A percentile compares a stretch with the other conserved stretches of the same genome.
These are phyloP conservation scores for Dendrolimus pini DNA, from an alignment of 2,888 invertebrate species.

Conservation along the genomic window DNA sequence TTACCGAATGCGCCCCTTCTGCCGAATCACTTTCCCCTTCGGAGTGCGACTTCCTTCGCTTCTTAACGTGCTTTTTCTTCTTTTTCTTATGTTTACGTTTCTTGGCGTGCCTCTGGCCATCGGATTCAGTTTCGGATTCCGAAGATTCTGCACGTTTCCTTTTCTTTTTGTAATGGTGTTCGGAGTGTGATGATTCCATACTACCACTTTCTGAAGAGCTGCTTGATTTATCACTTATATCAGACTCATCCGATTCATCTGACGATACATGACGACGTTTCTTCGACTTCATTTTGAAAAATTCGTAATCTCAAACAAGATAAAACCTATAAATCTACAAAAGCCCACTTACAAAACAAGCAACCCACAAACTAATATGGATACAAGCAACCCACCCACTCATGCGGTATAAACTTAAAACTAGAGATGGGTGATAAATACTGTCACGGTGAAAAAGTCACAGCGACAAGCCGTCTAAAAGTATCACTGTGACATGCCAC, in stretches of 20 bases:
- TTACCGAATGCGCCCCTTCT: conserved; percentile 44
- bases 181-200: conserved; percentile 54
- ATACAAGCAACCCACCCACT: too few species aligned
- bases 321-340: neutral
- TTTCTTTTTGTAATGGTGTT: conserved; percentile 63
- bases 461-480: too few species aligned
- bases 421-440: too few species aligned
- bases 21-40: conserved; percentile 38
- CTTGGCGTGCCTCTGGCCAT: conserved; percentile 54
- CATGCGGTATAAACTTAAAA: too few species aligned
- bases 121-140: conserved; percentile 59
- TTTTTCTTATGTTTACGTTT: conserved; percentile 73
- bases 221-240: conserved; percentile 48
- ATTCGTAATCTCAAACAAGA: neutral
- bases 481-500: too few species aligned
- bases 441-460: too few species aligned
- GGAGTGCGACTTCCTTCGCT: conserved; percentile 54
- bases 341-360: too few species aligned
- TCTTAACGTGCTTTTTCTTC: conserved; percentile 69
- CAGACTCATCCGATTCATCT: conserved; percentile 61
- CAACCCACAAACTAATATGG: too few species aligned
- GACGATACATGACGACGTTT: conserved; percentile 59
- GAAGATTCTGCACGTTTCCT: conserved; percentile 61
- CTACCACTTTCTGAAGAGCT: conserved; percentile 63
- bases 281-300: conserved; percentile 54